phyloP scores from a whole-genome alignment of 2,113 vertebrate species.

The Lipophrys pholis region DNA sequence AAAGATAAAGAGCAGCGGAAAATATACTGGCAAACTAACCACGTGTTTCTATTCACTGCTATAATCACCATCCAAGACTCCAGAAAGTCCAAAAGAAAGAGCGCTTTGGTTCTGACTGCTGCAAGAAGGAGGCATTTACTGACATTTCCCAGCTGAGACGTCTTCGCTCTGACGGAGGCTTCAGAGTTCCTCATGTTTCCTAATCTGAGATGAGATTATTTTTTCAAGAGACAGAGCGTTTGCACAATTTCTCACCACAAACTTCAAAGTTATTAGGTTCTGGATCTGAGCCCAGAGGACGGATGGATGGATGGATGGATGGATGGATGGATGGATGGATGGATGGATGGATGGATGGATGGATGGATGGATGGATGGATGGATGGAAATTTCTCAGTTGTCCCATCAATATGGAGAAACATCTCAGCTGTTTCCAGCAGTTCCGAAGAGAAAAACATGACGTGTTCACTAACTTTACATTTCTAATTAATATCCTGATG shows the following conservation, averaged over 20 bases:
- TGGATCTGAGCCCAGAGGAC: no score
- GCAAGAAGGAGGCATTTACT: constrained; percentile 16
- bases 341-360: no score
- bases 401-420: no score
- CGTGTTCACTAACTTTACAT: no score
- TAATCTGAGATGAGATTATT: constrained; percentile 38
- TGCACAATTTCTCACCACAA: constrained; percentile 8
- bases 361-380: no score
- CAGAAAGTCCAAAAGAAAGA: not conserved
- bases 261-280: not conserved
- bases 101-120: constrained; percentile 25
- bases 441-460: no score
- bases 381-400: no score
- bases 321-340: no score
- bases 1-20: constrained; percentile 35
- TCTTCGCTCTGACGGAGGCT: constrained; percentile 26
- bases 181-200: constrained; percentile 36
- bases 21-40: constrained; percentile 25
- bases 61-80: constrained; percentile 8
- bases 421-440: no score
- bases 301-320: no score
- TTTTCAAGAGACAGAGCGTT: constrained; percentile 29
- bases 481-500: no score
- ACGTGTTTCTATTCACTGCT: constrained; percentile 8
- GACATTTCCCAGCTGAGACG: constrained; percentile 29